Base-by-base conservation (phyloP, 2,113 vertebrate genomes). In the Dipodomys ordii region DNA sequence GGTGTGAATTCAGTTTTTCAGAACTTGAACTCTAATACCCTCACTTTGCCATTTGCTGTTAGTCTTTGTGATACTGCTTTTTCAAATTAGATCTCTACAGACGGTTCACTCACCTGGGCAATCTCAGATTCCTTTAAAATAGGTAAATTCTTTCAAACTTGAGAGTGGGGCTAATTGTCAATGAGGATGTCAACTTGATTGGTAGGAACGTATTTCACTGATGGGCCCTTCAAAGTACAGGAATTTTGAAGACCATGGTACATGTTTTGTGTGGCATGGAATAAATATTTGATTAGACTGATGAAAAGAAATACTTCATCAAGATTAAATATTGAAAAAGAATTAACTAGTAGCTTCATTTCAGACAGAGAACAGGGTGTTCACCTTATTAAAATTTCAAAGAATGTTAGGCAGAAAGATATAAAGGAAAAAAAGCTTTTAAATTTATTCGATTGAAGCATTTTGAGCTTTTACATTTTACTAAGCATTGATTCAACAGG, bases 301-400 rank as follows among this genome's bases (percentile, higher is more conserved):
- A 94, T 91, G 80, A 94, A 95, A 95, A 87, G 53, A 92, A 95
- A 93, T 90, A 88, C 86, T 94, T 97, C 86, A 92, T 90, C 82
- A 91, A 92, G 22, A 69, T 91, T n/a, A 96, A 95, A 88, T 96
- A 93, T 87, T 93, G 1, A 95, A 62, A 85, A 94, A 83, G 64
- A 88, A 88, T 94, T 53, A 90, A 76, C 64, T 64, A 60, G 57
- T 90, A 90, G 28, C 73, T 92, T 93, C 65, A 87, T 92, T 82
- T 91, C 72, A 92, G 88, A 64, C 46, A 94, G 85, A 96, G 76
- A 96, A 74, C 27, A 92, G 19, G 7, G 35, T 83, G 81, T 86
- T 90, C 60, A 85, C 68, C 25, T 90, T 88, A 88, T n/a, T 25
- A 90, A 86, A 85, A 94, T 64, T 88, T 94, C 95, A 80, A 96